Evolutionary conservation across 53 echinoderm and acorn worm genomes (phyloP), one percentile per base, ranked within the genome.

Genomic region (Echinarachnius parma): DNA sequence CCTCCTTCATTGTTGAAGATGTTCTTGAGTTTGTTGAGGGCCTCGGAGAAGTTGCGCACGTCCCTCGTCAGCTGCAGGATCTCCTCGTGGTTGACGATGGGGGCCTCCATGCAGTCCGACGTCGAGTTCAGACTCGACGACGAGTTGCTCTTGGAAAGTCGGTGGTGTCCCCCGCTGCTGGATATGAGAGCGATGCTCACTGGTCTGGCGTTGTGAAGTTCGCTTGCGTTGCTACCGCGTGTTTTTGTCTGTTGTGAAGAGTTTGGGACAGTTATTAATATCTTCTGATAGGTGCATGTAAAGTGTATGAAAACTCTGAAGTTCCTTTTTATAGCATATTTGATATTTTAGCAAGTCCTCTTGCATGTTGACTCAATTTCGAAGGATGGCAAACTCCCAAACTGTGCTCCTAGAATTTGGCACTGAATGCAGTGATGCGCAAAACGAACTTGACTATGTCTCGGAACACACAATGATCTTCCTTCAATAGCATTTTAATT

Each of bases 61-160:
- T 98, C 98, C 68, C 77, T 70, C 0, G 98, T 98, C 28, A 98
- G 76, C 64, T 98, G 92, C 32, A 98, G 67, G 64, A 98, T 98
- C 62, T 98, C 98, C 78, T 92, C 98, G 50, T 98, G 92, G 66
- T 98, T 91, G 13, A 91, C 84, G 24, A 88, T 82, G 26, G 85
- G 91, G 1, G 91, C 64, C 60, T 98, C 98, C 32, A 92, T 80
- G 52, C 80, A 85, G 64, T 98, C 98, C 1, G 91, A 86, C 18
- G 36, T 35, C 10, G 80, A 80, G 88, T 91, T 91, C 29, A 91
- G 62, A 53, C 98, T 98, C 29, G 87, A 87, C 14, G 88, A 85
- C 19, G 98, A 98, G 67, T 86, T 92, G 57, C 88, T 92, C 75
- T 92, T 92, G 18, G 85, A 91, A 9, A 83, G 59, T 33, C 68